Base-by-base conservation (phyloP, 1,140 invertebrate species). In the Pogonognathellus flavescens region DNA sequence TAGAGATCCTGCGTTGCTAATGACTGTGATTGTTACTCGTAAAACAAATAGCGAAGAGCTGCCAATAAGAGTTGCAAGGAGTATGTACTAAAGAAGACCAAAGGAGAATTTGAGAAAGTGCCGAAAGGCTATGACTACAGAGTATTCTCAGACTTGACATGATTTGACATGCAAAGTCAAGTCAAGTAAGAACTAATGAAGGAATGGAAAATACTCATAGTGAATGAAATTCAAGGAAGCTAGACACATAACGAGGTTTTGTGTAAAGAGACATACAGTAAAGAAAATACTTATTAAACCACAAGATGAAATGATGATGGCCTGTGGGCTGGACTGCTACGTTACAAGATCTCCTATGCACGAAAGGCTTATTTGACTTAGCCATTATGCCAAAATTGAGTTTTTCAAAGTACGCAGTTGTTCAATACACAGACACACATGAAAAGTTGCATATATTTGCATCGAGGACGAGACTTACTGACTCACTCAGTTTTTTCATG, bases 401-500 rank as follows among this genome's bases (percentile, higher is more conserved):
- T 41, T 41, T 41, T 41, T 6, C 31, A 41, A 41, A 41, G 31
- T 41, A 41, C 31, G 31, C 31, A 41, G 31, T 41, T 41, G 31
- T 41, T 41, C 31, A 41, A 41, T 41, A 41, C 6, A 20, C 16
- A n/a, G 57, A 20, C 4, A 60, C n/a, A 60, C 20, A 18, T 60
- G 57, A 59, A 60, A 11, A 66, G 60, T 8, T 66, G 60, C 11
- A 66, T 66, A 41, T 41, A 41, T 41, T 41, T 41, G 31, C 31
- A 41, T 41, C 31, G 31, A 41, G 31, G 31, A 41, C 31, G 60
- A 66, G 60, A 66, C 60, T 41, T 66, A 66, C 60, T 66, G 60
- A 66, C 60, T 66, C 60, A 66, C 60, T 66, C 60, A 66, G 20
- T 66, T 66, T 66, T 66, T 66, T 22, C 31, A 41, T 41, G 60